Base-by-base conservation (phyloP, 2,888 invertebrate species). In the Chrysomela aeneicollis region DNA sequence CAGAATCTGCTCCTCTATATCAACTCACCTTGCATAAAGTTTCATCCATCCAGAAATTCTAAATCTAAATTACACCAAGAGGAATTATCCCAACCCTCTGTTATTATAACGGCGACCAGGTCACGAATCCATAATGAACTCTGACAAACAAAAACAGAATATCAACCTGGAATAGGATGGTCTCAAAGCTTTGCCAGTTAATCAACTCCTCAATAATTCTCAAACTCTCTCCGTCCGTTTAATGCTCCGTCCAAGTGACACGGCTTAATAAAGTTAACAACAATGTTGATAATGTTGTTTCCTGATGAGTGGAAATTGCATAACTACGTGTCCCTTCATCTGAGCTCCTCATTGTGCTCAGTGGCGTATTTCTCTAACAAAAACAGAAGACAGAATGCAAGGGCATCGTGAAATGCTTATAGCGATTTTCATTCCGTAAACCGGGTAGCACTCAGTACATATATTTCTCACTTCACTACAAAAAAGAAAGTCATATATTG, bases 191-290 rank as follows among this genome's bases (percentile, higher is more conserved):
- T 54, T 32, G 30, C 12, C 47, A 54, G 54, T 54, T 61, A 61
- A 61, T 61, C 19, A 61, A 47, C 61, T 32, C 32, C 54, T 61
- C 61, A 61, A 61, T 61, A 53, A 54, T 54, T 47, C 32, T 18
- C 15, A 46, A 54, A 61, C 61, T 61, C 49, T 9, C 8, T 4
- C 17, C 12, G 26, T 30, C 21, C 19, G 22, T 26, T 47, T 61
- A 42, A 46, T 53, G 47, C 22, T 46, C 26, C n/a, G 18, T 18
- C 47, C 35, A 17, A 61, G 58, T 66, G 63, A 68, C 63, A 61
- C 46, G 63, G 54, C 63, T 64, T 66, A 61, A 68, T 68, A 52
- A 63, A 61, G 65, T 63, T 66, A 66, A 66, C 63, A 65, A 62
- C 62, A 64, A 61, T 37, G 61, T 64, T 62, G 59, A 64, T 67